Base-by-base conservation (phyloP, 53 echinoderm and acorn worm species). In the Echinometra lucunter region DNA sequence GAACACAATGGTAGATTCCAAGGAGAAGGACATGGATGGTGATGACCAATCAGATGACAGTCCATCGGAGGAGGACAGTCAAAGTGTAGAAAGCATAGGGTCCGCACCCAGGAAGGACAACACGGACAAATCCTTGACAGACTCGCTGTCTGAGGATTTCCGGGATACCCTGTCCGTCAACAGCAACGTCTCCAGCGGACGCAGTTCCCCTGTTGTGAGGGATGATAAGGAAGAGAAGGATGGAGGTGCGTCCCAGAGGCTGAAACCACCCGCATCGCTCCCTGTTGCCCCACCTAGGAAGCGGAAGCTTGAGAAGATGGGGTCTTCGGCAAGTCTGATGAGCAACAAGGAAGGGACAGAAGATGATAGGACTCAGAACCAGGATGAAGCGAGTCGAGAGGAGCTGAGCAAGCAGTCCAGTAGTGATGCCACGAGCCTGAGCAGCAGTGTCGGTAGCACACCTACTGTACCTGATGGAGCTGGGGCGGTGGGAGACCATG, bases 51-150 rank as follows among this genome's bases (percentile, higher is more conserved):
- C 95, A 55, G 96, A 96, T 44, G 98, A 97, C 94, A 99, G 97
- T 88, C 97, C 95, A 27, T 98, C 98, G n/a, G 99, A 99, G 74
- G 96, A 95, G 66, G 99, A 99, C 90, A 97, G 96, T 95, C 97
- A 97, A 47, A 99, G 99, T 69, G 57, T 98, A 16, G 96, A 95
- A n/a, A 97, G 97, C 74, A 94, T 94, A 37, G 97, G 95, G 25
- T 94, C 96, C 58, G 95, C 97, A 15, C 97, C 97, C 30, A 91
- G 95, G 45, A 88, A 91, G 75, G 96, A 95, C 44, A 92, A 82
- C 45, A 34, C 90, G 17, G 97, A 98, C 66, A 95, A 94, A 89
- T 90, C 92, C 40, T 95, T 97, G 93, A 93, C 97, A 3, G 97
- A 98, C 82, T 97, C 95, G 0, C 92, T 96, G n/a, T 96, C 98